Percentiles rank a stretch among this genome's conserved stretches.
These are phyloP conservation scores for Equus przewalskii DNA, from an alignment of 2,113 vertebrate genomes.

Conservation along the genomic window DNA sequence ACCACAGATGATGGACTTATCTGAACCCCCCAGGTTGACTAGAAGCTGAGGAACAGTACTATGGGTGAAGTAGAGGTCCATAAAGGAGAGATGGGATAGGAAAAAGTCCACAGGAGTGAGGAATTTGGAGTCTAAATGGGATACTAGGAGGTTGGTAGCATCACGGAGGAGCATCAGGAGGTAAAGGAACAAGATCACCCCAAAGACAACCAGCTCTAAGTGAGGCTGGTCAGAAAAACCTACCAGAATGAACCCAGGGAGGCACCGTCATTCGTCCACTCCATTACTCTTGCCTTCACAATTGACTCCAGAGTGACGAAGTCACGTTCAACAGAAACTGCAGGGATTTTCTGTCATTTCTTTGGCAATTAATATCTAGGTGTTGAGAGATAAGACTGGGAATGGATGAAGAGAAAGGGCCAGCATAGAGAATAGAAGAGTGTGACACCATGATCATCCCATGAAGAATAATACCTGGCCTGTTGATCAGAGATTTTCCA, in stretches of 20 bases:
- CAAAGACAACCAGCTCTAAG: constrained; percentile 18
- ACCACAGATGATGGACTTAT: not conserved
- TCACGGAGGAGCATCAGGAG: not conserved
- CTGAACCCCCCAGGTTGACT: not conserved
- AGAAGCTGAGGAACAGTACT: constrained; percentile 14
- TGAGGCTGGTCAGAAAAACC: constrained; percentile 41
- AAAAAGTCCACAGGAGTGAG: constrained; percentile 62
- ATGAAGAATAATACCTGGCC: not conserved
- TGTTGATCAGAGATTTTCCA: not conserved
- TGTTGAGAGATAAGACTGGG: not conserved
- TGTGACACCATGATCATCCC: too few relatives aligned
- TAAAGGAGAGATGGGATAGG: constrained; percentile 60
- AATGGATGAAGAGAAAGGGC: not conserved
- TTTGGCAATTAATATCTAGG: not conserved
- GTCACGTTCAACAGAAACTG: not conserved
- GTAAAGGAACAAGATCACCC: not conserved
- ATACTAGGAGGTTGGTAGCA: not conserved
- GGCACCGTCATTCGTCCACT: not conserved
- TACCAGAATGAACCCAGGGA: not conserved
- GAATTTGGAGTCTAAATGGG: not conserved
- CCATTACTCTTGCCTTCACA: not conserved
- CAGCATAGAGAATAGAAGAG: not conserved
- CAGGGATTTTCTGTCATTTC: not conserved
- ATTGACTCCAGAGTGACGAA: not conserved
- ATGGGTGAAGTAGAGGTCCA: constrained; percentile 27